phyloP scores from a whole-genome alignment of 2,797 vertebrate genomes.

The Hylomyscus alleni region DNA sequence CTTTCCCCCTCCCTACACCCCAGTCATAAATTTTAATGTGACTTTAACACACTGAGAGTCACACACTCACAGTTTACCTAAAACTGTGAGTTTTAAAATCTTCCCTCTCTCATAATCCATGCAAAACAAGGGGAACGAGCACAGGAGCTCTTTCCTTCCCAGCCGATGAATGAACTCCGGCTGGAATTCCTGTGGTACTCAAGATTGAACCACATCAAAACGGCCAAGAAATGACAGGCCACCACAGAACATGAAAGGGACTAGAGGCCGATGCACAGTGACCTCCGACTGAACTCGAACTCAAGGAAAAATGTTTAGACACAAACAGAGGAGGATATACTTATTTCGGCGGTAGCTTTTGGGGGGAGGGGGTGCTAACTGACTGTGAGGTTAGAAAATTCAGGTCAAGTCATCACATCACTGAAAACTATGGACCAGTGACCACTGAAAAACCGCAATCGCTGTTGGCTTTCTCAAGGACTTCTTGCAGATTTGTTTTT shows the following conservation, averaged over 20 bases:
- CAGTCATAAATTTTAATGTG: background rate
- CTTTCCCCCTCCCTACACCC: background rate
- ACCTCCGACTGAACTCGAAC: slow-evolving; percentile 71
- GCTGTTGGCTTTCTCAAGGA: slow-evolving; percentile 81
- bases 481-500: slow-evolving; percentile 55
- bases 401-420: slow-evolving; percentile 57
- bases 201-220: slow-evolving; percentile 77
- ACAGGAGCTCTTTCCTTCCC: slow-evolving; percentile 48
- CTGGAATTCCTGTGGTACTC: slow-evolving; percentile 75
- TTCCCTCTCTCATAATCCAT: slow-evolving; percentile 39
- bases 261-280: slow-evolving; percentile 73
- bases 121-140: slow-evolving; percentile 24
- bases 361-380: background rate
- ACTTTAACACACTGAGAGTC: slow-evolving; percentile 39
- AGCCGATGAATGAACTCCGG: slow-evolving; percentile 40
- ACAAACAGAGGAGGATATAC: slow-evolving; percentile 62
- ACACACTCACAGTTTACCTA: slow-evolving; percentile 30
- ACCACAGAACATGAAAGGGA: slow-evolving; percentile 71
- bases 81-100: too few relatives aligned
- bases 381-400: slow-evolving; percentile 58
- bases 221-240: slow-evolving; percentile 62
- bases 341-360: slow-evolving; percentile 12
- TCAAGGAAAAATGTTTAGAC: slow-evolving; percentile 64
- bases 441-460: slow-evolving; percentile 82
- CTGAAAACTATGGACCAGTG: slow-evolving; percentile 70